Base-by-base conservation (phyloP, 2,888 invertebrate species). In the Troides oblongomaculatus region DNA sequence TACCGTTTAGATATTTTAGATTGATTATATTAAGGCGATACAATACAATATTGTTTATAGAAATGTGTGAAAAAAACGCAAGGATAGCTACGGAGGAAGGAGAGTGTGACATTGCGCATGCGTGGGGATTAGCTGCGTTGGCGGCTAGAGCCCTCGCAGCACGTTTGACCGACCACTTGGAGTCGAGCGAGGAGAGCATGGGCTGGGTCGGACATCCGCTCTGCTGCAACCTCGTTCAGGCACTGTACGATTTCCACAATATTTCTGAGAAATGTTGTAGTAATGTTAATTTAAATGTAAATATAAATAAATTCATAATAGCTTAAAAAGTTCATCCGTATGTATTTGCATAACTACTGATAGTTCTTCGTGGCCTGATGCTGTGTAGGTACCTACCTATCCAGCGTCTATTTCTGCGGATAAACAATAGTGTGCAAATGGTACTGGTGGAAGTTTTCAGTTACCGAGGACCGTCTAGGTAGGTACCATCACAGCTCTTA, bases 131-230 rank as follows among this genome's bases (percentile, higher is more conserved):
- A 75, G 96, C 97, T 1, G 96, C 96, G 74, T 90, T 97, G 66
- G 95, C 96, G 46, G 94, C 95, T 14, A 87, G 87, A 0, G 84
- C 93, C 0, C 82, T 92, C 62, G 81, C 93, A 82, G 74, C 92
- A 74, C 72, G 85, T 76, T 43, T 87, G 12, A 69, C 72, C 10
- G 90, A 89, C 70, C 88, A 91, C 74, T 77, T 86, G 69, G 88
- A 89, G 66, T 88, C 93, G 61, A 89, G 93, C 77, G 95, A 96
- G 77, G 94, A 95, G 78, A 95, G 94, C 72, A 94, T 95, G 80
- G 96, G 96, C 64, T 97, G 97, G 96, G 93, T 95, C 5, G 93
- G 94, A 64, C 97, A 97, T 92, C 98, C 99, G 0, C 97, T 98
- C 77, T 98, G 98, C 73, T 95, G 96, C 81, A 95, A 95, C 78